Percentiles rank a stretch among this genome's conserved stretches.
Conservation (phyloP, 1,140 invertebrate genomes). For the Neodiprion virginianus region DNA sequence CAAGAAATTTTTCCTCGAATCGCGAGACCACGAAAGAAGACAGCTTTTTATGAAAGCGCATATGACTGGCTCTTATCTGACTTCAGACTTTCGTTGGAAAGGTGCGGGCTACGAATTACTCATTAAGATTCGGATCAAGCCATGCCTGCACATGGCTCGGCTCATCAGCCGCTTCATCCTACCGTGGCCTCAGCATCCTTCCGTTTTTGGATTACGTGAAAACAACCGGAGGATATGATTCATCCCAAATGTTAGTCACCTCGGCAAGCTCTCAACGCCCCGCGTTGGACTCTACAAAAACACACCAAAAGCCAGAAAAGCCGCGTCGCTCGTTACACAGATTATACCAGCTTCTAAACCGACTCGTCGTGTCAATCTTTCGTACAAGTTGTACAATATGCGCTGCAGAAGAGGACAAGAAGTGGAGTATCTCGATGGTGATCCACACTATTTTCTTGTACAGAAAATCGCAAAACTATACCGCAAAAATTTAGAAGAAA, state of each 20-base stretch:
- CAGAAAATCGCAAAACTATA: too few relatives aligned
- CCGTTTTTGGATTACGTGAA: conserved; percentile 5
- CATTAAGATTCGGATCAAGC: conserved; percentile 3
- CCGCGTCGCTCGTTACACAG: too few relatives aligned
- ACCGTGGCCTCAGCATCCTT: not conserved
- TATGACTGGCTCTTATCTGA: not conserved
- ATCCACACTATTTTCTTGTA: too few relatives aligned
- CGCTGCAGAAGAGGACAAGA: not conserved
- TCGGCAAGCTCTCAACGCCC: not conserved
- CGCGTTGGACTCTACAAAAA: too few relatives aligned
- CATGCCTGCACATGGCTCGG: not conserved
- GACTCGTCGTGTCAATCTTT: too few relatives aligned
- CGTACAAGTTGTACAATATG: too few relatives aligned
- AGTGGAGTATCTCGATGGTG: not conserved
- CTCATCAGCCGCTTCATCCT: not conserved
- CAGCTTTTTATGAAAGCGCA: too few relatives aligned
- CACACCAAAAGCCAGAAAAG: too few relatives aligned
- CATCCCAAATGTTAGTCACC: conserved; percentile 1
- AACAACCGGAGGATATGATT: not conserved
- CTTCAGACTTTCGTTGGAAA: not conserved
- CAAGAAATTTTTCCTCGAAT: too few relatives aligned
- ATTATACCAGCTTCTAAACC: too few relatives aligned
- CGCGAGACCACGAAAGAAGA: too few relatives aligned
- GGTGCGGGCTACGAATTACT: not conserved
- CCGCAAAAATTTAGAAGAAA: not conserved